phyloP scores from a whole-genome alignment of 1,140 invertebrate species.

The Papilio machaon region DNA sequence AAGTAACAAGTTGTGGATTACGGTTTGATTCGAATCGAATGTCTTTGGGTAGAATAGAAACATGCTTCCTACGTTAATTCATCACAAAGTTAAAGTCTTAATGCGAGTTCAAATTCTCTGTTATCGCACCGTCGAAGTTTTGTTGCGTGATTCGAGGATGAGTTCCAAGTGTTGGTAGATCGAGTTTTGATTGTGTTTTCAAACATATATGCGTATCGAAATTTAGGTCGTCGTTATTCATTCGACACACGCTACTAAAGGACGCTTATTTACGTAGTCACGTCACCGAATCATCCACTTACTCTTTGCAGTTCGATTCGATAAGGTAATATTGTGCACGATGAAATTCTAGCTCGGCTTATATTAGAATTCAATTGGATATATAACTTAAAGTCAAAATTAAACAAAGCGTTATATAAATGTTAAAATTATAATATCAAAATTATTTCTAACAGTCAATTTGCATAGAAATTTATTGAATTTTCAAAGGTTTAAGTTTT shows the following conservation, averaged over 20 bases:
- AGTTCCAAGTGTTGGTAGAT: slow-evolving; percentile 66
- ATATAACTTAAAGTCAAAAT: too few species aligned
- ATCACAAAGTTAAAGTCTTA: slow-evolving; percentile 9
- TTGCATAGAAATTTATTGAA: too few species aligned
- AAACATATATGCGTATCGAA: slow-evolving; percentile 54
- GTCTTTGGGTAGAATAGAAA: not conserved
- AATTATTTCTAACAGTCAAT: too few species aligned
- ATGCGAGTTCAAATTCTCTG: slow-evolving; percentile 22
- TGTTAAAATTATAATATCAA: too few species aligned
- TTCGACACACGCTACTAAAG: slow-evolving; percentile 60
- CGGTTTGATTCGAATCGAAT: too few species aligned
- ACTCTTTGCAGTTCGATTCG: slow-evolving; percentile 41
- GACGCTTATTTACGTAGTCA: slow-evolving; percentile 53
- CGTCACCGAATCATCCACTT: slow-evolving; percentile 47
- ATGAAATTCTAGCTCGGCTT: slow-evolving; percentile 36
- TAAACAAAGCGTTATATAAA: too few species aligned
- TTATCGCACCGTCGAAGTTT: slow-evolving; percentile 43
- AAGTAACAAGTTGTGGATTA: too few species aligned
- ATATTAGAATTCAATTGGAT: not conserved
- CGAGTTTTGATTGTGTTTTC: slow-evolving; percentile 71
- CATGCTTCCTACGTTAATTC: not conserved
- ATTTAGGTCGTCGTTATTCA: slow-evolving; percentile 62
- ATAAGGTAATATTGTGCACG: slow-evolving; percentile 23
- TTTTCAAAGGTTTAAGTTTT: too few species aligned
- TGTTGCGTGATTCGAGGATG: slow-evolving; percentile 59